phyloP scores from a whole-genome alignment of 2,113 vertebrate species.

The Rhegmatorhina hoffmannsi region DNA sequence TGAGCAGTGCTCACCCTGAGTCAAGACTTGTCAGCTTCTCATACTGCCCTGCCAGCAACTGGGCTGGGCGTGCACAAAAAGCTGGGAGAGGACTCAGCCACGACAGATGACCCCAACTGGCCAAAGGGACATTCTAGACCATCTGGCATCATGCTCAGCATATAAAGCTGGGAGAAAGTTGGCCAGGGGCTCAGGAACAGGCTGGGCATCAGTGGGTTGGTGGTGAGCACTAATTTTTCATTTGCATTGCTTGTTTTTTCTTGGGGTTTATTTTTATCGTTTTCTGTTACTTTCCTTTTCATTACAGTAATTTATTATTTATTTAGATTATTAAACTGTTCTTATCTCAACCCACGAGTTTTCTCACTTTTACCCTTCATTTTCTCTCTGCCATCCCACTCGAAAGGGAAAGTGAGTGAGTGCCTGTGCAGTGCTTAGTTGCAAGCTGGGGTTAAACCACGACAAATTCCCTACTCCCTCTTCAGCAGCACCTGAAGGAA shows the following conservation, averaged over 20 bases:
- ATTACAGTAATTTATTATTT: neutral
- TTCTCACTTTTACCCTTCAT: neutral
- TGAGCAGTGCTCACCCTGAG: neutral
- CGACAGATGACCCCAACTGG: neutral
- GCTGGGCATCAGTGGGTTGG: neutral
- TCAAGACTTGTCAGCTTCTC: neutral
- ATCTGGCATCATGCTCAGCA: neutral
- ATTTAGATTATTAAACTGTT: neutral
- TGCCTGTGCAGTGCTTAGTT: neutral
- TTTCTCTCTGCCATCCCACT: neutral
- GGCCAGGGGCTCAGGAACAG: neutral
- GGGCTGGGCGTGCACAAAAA: neutral
- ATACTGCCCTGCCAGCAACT: neutral
- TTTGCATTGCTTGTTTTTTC: neutral
- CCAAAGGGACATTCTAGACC: neutral
- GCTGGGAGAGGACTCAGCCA: neutral
- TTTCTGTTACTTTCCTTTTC: neutral
- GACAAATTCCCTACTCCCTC: neutral
- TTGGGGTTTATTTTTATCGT: neutral
- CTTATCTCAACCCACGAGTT: neutral
- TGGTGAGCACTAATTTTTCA: neutral
- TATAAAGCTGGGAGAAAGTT: neutral
- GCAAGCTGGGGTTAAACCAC: neutral
- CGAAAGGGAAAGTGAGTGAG: neutral
- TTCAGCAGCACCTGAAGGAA: constrained; percentile 52